Percentiles rank a stretch among this genome's conserved stretches.
Conservation (phyloP, 2,113 vertebrate genomes). For the Accipiter cooperii region DNA sequence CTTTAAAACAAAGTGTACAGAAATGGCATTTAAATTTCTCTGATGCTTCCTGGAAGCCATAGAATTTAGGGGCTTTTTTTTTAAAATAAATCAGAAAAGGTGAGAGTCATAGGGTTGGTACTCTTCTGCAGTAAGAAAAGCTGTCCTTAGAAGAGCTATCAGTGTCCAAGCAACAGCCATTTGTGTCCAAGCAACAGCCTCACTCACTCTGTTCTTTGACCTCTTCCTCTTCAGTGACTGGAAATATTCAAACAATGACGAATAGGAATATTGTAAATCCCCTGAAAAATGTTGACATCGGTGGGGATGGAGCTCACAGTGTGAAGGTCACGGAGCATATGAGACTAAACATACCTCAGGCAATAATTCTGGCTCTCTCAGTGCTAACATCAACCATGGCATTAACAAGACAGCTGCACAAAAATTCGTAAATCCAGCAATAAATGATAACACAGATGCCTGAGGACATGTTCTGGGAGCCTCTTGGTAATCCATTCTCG, state of each 20-base stretch:
- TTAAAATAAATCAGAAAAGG: background rate
- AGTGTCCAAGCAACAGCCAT: background rate
- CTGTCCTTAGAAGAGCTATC: background rate
- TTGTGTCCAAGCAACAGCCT: slow-evolving; percentile 8
- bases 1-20: slow-evolving; percentile 63
- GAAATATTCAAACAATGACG: background rate
- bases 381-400: background rate
- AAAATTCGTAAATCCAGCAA: background rate
- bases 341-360: background rate
- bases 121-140: background rate
- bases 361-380: background rate
- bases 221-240: background rate
- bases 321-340: background rate
- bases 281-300: background rate
- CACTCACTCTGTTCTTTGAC: background rate
- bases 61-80: slow-evolving; percentile 49
- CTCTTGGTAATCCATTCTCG: background rate
- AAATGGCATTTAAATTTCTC: slow-evolving; percentile 59
- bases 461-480: background rate
- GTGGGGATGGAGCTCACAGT: background rate
- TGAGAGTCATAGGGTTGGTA: background rate
- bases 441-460: background rate
- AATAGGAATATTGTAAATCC: background rate
- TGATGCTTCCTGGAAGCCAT: slow-evolving; percentile 73
- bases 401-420: background rate